phyloP scores from a whole-genome alignment of 2,797 vertebrate genomes.

The Podarcis lilfordi region DNA sequence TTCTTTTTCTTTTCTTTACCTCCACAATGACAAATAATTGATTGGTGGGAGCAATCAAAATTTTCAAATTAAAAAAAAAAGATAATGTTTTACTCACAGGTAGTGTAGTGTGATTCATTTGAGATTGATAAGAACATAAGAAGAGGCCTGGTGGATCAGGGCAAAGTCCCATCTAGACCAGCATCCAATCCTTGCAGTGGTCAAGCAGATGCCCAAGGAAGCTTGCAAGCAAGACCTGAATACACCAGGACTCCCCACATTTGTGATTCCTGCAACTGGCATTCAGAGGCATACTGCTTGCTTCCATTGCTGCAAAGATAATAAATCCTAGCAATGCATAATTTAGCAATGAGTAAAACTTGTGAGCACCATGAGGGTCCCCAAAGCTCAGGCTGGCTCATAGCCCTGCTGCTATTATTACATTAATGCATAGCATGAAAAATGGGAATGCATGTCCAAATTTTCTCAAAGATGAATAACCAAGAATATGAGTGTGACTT shows the following conservation, averaged over 20 bases:
- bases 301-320: not conserved
- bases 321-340: not conserved
- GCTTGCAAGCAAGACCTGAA: no score
- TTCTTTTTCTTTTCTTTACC: not conserved
- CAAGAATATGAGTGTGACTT: not conserved
- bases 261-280: no score
- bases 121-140: no score
- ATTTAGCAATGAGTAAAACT: not conserved
- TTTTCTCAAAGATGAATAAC: not conserved
- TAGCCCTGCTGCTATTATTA: not conserved
- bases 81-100: not conserved
- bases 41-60: not conserved
- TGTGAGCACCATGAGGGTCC: not conserved
- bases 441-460: not conserved
- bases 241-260: no score
- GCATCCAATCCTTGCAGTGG: no score
- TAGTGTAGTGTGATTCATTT: not conserved
- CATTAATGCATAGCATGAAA: not conserved
- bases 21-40: constrained; percentile 9
- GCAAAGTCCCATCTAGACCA: no score
- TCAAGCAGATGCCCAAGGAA: no score
- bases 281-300: not conserved
- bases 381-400: not conserved
- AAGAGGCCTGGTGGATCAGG: no score
- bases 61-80: constrained; percentile 14